Conservation (phyloP, 2,113 vertebrate genomes). For the Ascaphus truei region DNA sequence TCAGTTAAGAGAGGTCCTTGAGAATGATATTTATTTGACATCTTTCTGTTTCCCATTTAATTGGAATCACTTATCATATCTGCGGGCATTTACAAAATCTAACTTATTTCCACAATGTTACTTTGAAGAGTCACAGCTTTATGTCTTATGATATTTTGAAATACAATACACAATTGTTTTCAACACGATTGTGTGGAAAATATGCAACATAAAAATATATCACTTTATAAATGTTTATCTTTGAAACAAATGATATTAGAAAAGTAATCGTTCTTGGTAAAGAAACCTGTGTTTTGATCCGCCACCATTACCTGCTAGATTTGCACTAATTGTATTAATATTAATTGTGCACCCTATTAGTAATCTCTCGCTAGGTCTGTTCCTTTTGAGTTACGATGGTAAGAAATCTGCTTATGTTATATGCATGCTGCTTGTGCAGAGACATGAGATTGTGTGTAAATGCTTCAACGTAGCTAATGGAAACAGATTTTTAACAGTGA, state of each 20-base stretch:
- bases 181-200: no score
- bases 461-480: not conserved
- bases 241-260: no score
- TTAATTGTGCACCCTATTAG: slow-evolving; percentile 19
- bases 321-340: not conserved
- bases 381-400: slow-evolving; percentile 19
- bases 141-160: not conserved
- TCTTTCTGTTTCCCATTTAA: slow-evolving; percentile 34
- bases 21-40: slow-evolving; percentile 42
- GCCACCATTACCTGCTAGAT: no score
- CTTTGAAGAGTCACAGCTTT: not conserved
- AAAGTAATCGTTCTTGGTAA: no score
- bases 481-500: slow-evolving; percentile 21
- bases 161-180: not conserved
- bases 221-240: not conserved
- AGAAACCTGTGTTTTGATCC: no score
- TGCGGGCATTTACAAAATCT: not conserved
- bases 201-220: no score
- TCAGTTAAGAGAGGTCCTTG: slow-evolving; percentile 30
- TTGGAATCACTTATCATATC: slow-evolving; percentile 29
- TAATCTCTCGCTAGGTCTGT: slow-evolving; percentile 1
- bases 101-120: not conserved
- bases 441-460: not conserved
- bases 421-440: slow-evolving; percentile 3
- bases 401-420: slow-evolving; percentile 17